These are phyloP conservation scores for Thumatha senex DNA, from an alignment of 2,888 invertebrate genomes.

Conservation along the genomic window DNA sequence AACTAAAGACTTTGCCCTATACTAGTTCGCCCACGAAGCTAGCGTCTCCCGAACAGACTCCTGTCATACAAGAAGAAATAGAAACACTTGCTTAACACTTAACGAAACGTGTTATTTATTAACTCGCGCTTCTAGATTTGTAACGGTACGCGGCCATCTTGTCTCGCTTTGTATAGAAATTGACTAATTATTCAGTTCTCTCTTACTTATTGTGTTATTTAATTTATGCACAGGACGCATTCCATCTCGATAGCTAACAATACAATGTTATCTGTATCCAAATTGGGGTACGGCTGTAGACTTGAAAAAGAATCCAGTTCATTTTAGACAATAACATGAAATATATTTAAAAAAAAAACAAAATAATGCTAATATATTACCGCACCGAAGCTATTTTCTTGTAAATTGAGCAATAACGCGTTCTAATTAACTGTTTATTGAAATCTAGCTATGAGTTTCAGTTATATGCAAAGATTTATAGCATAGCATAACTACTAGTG, in stretches of 20 bases:
- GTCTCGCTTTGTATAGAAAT: slow-evolving; percentile 41
- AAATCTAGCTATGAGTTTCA: too few relatives aligned
- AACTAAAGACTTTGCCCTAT: slow-evolving; percentile 87
- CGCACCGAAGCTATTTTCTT: too few relatives aligned
- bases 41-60: slow-evolving; percentile 91
- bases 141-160: slow-evolving; percentile 43
- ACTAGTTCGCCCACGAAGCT: slow-evolving; percentile 83
- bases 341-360: too few relatives aligned
- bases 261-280: slow-evolving; percentile 1
- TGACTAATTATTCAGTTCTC: slow-evolving; percentile 27
- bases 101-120: slow-evolving; percentile 33
- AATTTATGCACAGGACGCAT: slow-evolving; percentile 27
- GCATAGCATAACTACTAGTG: neutral
- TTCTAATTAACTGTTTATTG: too few relatives aligned
- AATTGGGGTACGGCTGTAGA: too few relatives aligned
- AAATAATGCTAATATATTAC: too few relatives aligned
- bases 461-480: too few relatives aligned
- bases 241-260: slow-evolving; percentile 19
- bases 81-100: slow-evolving; percentile 69
- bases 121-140: slow-evolving; percentile 39
- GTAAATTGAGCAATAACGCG: too few relatives aligned
- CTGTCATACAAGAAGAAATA: slow-evolving; percentile 90
- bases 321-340: slow-evolving; percentile 21
- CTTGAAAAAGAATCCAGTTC: slow-evolving; percentile 15
- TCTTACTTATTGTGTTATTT: slow-evolving; percentile 23